Percentiles rank a stretch among this genome's conserved stretches.
phyloP scores from a whole-genome alignment of 1,140 invertebrate genomes.

The Helicorthomorpha holstii region DNA sequence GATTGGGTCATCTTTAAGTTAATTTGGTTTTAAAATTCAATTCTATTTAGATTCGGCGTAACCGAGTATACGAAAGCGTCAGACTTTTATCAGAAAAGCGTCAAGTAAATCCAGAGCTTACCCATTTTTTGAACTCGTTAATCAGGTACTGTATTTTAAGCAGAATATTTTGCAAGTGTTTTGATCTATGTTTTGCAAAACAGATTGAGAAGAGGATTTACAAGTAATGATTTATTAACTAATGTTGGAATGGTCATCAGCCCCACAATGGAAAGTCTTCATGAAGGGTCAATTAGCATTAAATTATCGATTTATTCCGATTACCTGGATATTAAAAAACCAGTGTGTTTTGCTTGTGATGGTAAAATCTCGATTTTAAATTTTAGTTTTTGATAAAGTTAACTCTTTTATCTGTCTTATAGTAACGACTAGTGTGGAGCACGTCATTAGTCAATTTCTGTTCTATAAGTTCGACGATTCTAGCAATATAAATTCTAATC shows the following conservation, averaged over 20 bases:
- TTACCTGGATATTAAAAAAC: conserved; percentile 36
- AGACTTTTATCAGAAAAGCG: too few species aligned
- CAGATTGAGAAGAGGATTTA: conserved; percentile 39
- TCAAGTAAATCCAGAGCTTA: too few species aligned
- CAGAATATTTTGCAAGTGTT: not conserved
- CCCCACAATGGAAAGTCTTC: conserved; percentile 56
- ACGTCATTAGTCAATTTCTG: conserved; percentile 70
- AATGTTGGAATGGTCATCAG: conserved; percentile 68
- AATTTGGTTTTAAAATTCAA: too few species aligned
- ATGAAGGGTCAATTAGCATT: conserved; percentile 58
- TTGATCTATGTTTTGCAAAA: not conserved
- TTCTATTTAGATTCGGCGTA: too few species aligned
- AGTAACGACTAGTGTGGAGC: conserved; percentile 71
- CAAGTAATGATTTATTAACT: conserved; percentile 40
- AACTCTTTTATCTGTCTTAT: conserved; percentile 20
- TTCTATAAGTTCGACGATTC: conserved; percentile 24
- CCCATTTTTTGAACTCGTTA: not conserved
- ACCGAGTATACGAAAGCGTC: too few species aligned
- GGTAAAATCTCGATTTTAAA: conserved; percentile 34
- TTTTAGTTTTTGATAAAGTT: conserved; percentile 2
- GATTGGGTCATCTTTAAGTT: not conserved
- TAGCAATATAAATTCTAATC: conserved; percentile 13
- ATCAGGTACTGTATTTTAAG: not conserved
- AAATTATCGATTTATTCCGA: conserved; percentile 61
- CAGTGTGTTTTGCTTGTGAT: conserved; percentile 71